These are phyloP conservation scores for Pyrochroa serraticornis DNA, from an alignment of 2,888 invertebrate genomes.

Conservation along the genomic window DNA sequence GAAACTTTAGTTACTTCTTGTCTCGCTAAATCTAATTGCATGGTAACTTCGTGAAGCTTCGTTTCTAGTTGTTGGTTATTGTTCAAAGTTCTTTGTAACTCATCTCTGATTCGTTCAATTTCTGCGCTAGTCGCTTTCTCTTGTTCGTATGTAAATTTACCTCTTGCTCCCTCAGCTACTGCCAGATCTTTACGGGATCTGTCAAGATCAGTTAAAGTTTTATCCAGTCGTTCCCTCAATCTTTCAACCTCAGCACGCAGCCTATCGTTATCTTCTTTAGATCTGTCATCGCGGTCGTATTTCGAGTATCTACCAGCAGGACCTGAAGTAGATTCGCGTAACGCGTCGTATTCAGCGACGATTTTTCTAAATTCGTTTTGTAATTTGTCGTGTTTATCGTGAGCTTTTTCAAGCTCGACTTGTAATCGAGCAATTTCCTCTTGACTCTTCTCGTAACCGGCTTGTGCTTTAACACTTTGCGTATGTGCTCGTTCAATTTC, in stretches of 20 bases:
- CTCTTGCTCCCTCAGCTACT: slow-evolving; percentile 76
- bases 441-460: slow-evolving; percentile 85
- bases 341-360: slow-evolving; percentile 78
- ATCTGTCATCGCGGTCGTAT: slow-evolving; percentile 72
- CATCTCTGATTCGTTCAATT: slow-evolving; percentile 75
- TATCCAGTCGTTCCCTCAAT: slow-evolving; percentile 79
- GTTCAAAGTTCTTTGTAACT: slow-evolving; percentile 70
- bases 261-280: slow-evolving; percentile 78
- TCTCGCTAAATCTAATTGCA: slow-evolving; percentile 81
- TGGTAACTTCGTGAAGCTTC: slow-evolving; percentile 77
- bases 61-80: slow-evolving; percentile 75
- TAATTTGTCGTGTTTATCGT: slow-evolving; percentile 87
- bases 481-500: slow-evolving; percentile 87
- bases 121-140: slow-evolving; percentile 69
- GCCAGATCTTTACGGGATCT: slow-evolving; percentile 78
- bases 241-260: slow-evolving; percentile 82
- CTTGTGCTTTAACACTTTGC: slow-evolving; percentile 83
- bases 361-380: slow-evolving; percentile 82
- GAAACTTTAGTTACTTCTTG: slow-evolving; percentile 78
- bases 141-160: slow-evolving; percentile 78
- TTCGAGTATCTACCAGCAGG: slow-evolving; percentile 72
- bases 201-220: slow-evolving; percentile 80
- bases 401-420: slow-evolving; percentile 87
- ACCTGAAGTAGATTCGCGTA: slow-evolving; percentile 77
- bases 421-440: slow-evolving; percentile 88